phyloP scores from a whole-genome alignment of 2,888 invertebrate species.

The Drosophila birchii region DNA sequence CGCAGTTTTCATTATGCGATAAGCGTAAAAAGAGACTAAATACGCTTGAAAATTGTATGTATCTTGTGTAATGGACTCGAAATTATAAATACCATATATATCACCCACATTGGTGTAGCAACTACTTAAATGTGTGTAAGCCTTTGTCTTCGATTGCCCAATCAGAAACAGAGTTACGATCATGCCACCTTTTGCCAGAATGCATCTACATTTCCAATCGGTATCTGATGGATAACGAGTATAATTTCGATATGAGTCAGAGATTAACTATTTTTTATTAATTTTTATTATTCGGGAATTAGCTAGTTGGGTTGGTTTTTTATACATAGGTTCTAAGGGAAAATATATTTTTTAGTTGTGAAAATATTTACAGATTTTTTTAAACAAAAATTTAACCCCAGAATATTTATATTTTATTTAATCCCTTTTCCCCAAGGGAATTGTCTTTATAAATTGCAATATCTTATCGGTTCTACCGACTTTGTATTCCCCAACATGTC shows the following conservation, averaged over 20 bases:
- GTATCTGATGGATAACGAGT: background rate
- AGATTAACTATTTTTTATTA: conserved; percentile 23
- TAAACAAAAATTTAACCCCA: background rate
- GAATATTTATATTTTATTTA: no score
- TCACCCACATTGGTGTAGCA: background rate
- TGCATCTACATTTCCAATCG: background rate
- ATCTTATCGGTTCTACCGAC: background rate
- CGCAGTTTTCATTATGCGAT: conserved; percentile 13
- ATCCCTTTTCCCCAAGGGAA: background rate
- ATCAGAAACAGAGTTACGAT: conserved; percentile 9
- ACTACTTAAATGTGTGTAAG: conserved; percentile 10
- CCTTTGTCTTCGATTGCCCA: conserved; percentile 9
- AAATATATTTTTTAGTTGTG: no score
- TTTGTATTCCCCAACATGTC: background rate
- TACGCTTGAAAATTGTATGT: background rate
- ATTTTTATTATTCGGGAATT: background rate
- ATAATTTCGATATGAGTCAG: background rate
- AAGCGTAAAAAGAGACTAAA: conserved; percentile 1
- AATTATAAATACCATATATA: background rate
- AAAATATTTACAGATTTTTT: background rate
- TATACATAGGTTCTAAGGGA: no score
- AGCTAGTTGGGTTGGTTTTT: no score
- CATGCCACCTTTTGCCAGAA: conserved; percentile 8
- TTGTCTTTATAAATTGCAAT: background rate
- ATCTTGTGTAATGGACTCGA: conserved; percentile 4